Evolutionary conservation across 2,797 vertebrate species (phyloP), one percentile per base, ranked within the genome.

Genomic region (Notolabrus celidotus): DNA sequence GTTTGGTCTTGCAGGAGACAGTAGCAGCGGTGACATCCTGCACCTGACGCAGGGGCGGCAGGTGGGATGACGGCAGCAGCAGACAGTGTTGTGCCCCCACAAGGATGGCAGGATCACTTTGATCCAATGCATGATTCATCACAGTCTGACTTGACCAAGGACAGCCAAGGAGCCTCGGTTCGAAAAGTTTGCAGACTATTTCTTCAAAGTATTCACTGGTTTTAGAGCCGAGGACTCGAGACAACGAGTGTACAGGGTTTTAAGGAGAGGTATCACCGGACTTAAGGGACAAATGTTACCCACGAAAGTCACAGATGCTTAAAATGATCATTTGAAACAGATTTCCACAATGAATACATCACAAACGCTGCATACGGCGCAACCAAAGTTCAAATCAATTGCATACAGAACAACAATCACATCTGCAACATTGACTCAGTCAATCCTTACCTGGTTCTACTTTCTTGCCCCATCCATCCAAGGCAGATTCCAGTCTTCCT

Each of bases 61-160:
- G 92, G 89, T 90, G 90, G 86, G 74, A 74, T 51, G 38, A 77
- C 72, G 57, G 58, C 46, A 39, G 33, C 15, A 25, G 73, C 76
- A 77, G 78, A 79, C 68, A 57, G 55, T 4, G 72, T 2, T 53
- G 36, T 73, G 66, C 70, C 83, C 88, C 78, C 74, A 7, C 22
- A 19, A 74, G 82, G 82, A 77, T 63, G 52, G 42, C 77, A 51
- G 76, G 63, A 55, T 75, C 64, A 51, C 73, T 88, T 84, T 89
- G 87, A 92, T 90, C 87, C 63, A 8, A 89, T 92, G 89, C 90
- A 91, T 93, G 91, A 93, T 93, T 93, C 92, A 93, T 92, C 79
- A 79, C 65, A 16, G 55, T 36, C 65, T 65, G 74, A 70, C 74
- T 76, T 77, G 83, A 88, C 76, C 82, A 91, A 94, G 90, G 92